Evolutionary conservation across 1,140 invertebrate species (phyloP), one percentile per base, ranked within the genome.

Genomic region (Leptestheria dahalacensis): DNA sequence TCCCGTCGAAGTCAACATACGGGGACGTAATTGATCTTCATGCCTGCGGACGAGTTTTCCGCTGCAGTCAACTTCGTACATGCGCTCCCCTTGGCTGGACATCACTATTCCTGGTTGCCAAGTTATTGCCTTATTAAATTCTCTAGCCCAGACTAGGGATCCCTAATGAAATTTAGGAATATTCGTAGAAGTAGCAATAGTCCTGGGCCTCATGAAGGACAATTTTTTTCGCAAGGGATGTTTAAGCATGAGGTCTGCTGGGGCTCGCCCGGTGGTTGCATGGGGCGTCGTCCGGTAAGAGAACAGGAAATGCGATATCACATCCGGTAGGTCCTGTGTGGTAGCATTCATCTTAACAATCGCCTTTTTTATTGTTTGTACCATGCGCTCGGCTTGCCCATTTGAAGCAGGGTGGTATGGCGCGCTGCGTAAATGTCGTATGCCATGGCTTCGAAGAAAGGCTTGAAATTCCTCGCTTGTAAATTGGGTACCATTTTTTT

Each of bases 401-500:
- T 76, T 75, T 15, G 70, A 69, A 60, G 71, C 69, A 12, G 70
- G 64, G 65, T 73, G 71, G 15, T 64, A 63, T 55, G 74, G 69
- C 6, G 28, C 20, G 54, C 18, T 28, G 28, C 20, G 28, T 10
- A 53, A 15, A 53, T 59, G 57, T 41, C 66, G 46, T 61, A 75
- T 71, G 10, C 68, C 65, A 68, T 72, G 74, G 54, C 67, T 50
- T 57, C 46, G 65, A 33, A 67, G 59, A 65, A 77, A 76, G 1
- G 59, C 28, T 62, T 61, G 53, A 61, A 77, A 75, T 64, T 71
- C 66, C 50, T 63, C 51, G 15, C 68, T 71, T 9, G 64, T 66
- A 62, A 75, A 77, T 49, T 73, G 65, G 11, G 69, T 66, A 25
- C 69, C 70, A 61, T 71, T 70, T n/a, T n/a, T n/a, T n/a, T n/a